Evolutionary conservation across 2,888 invertebrate species (phyloP), one percentile per base, ranked within the genome.

Genomic region (Trichacis sp.): DNA sequence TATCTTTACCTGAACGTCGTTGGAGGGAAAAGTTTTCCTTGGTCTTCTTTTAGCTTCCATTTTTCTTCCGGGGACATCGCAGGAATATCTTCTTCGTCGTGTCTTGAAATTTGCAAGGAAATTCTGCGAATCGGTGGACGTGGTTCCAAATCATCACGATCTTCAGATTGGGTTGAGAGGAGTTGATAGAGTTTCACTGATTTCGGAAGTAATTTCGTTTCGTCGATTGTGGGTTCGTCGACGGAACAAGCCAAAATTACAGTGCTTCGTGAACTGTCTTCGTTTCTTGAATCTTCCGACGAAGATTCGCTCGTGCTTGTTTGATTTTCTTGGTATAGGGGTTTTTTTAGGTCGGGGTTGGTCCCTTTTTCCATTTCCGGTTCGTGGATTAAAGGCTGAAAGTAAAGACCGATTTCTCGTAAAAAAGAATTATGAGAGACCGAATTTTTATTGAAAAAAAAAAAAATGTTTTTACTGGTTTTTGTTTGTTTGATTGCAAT

Each of bases 141-240:
- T 1, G 73, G 49, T 6, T 74, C 74, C 1, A 64, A 68, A 24
- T 79, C 78, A 1, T 65, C 67, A 1, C 73, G 69, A 56, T 79
- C 79, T 20, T 79, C 79, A 5, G 79, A 79, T 14, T 78, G 77
- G 0, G 78, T 78, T 14, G 79, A 75, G 38, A 79, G 49, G 3
- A 79, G 55, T 19, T 77, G 77, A 49, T 79, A 77, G 12, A 79
- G 73, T 49, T 79, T 77, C 1, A 75, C 64, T 5, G 77, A 60
- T 47, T 65, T 76, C 6, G 79, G 76, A 18, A 73, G 61, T 1
- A 64, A 8, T 48, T 58, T 68, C 12, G 17, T 18, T 15, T 63
- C 60, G 29, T 56, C 38, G 0, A 9, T 9, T 1, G 19, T 18
- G 1, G 48, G 29, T 17, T 66, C 62, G 1, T 66, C 62, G 14